Percentiles rank a stretch among this genome's conserved stretches.
phyloP scores from a whole-genome alignment of 2,888 invertebrate genomes.

The Ernsta delagoae region DNA sequence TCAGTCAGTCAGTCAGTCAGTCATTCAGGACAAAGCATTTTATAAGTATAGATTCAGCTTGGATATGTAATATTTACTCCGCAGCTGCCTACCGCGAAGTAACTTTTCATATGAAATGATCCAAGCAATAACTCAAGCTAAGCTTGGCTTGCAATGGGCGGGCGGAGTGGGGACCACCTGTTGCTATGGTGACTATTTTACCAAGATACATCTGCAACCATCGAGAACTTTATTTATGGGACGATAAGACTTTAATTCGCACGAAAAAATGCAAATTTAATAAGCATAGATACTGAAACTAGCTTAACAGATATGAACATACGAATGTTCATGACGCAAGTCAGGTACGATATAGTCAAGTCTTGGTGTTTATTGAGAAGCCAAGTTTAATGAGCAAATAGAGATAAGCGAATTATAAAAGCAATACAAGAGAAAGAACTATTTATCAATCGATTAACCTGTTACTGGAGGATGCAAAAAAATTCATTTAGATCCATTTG shows the following conservation, averaged over 20 bases:
- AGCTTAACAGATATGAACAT: background rate
- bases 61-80: conserved; percentile 11
- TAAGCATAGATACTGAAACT: background rate
- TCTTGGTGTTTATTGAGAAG: too few species aligned
- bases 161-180: conserved; percentile 61
- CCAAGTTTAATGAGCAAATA: too few species aligned
- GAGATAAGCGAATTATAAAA: too few species aligned
- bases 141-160: conserved; percentile 52
- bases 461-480: too few species aligned
- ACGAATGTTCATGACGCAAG: background rate
- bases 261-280: background rate
- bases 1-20: too few species aligned
- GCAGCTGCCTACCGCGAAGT: conserved; percentile 33
- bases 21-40: too few species aligned
- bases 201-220: conserved; percentile 45
- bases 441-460: too few species aligned
- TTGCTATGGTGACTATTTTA: conserved; percentile 66
- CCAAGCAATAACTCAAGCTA: conserved; percentile 68
- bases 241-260: conserved; percentile 8
- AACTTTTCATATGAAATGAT: conserved; percentile 54
- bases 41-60: too few species aligned
- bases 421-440: too few species aligned
- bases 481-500: too few species aligned
- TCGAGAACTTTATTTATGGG: conserved; percentile 34
- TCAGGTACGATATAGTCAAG: too few species aligned